Percentiles rank a stretch among this genome's conserved stretches.
These are phyloP conservation scores for Drosophila helvetica DNA, from an alignment of 2,888 invertebrate genomes.

Conservation along the genomic window DNA sequence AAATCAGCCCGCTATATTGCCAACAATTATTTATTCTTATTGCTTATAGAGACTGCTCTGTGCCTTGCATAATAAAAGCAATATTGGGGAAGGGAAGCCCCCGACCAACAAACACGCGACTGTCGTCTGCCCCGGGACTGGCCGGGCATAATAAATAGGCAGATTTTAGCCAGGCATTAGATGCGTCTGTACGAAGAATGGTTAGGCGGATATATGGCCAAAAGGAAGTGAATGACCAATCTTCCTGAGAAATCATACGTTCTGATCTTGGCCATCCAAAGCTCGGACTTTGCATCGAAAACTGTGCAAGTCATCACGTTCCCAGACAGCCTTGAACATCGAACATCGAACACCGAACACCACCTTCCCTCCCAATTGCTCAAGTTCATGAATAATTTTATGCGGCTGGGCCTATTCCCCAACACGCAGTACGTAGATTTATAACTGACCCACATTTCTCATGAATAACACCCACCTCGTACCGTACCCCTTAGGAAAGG, in stretches of 20 bases:
- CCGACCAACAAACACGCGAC: constrained; percentile 22
- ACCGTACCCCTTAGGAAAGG: constrained; percentile 5
- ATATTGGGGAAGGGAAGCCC: background rate
- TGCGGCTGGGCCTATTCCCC: constrained; percentile 42
- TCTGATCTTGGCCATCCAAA: constrained; percentile 2
- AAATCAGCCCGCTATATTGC: constrained; percentile 47
- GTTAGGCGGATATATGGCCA: background rate
- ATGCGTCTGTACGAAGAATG: background rate
- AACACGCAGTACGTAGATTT: constrained; percentile 52
- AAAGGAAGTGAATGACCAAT: background rate
- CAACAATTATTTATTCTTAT: constrained; percentile 38
- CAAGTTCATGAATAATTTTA: constrained; percentile 48
- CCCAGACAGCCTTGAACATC: constrained; percentile 51
- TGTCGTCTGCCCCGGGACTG: constrained; percentile 48
- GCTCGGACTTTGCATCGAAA: background rate
- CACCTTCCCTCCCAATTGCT: constrained; percentile 29
- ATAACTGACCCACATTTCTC: constrained; percentile 63
- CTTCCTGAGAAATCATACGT: background rate
- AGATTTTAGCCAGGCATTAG: background rate
- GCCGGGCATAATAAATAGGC: constrained; percentile 42
- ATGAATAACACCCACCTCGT: constrained; percentile 6
- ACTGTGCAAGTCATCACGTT: constrained; percentile 31
- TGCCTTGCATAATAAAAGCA: constrained; percentile 53
- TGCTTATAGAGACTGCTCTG: constrained; percentile 27
- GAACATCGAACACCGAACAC: constrained; percentile 20